These are phyloP conservation scores for Bradypodion pumilum DNA, from an alignment of 2,797 vertebrate species.

Conservation along the genomic window DNA sequence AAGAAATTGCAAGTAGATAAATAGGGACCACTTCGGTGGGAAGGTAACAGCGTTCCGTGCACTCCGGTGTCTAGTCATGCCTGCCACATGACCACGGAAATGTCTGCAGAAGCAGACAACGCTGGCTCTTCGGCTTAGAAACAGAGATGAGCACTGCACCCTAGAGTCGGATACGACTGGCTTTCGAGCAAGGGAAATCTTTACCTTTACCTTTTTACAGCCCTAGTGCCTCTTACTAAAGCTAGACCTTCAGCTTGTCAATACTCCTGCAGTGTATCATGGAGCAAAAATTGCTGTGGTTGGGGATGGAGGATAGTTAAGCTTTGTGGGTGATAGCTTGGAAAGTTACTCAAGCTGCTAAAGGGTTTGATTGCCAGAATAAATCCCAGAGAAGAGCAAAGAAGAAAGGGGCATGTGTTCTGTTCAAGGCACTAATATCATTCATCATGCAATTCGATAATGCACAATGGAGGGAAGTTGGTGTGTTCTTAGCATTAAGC, in stretches of 20 bases:
- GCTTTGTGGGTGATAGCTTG: not conserved
- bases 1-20: too few relatives aligned
- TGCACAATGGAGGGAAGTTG: not conserved
- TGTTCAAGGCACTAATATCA: not conserved
- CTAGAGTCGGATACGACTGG: too few relatives aligned
- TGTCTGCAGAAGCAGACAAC: too few relatives aligned
- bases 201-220: too few relatives aligned
- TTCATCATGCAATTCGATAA: constrained; percentile 1
- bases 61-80: too few relatives aligned
- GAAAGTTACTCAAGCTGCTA: constrained; percentile 25
- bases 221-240: constrained; percentile 46
- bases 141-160: too few relatives aligned
- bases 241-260: constrained; percentile 26
- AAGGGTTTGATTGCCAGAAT: not conserved
- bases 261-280: constrained; percentile 9
- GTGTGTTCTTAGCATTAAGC: not conserved
- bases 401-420: not conserved
- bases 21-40: too few relatives aligned
- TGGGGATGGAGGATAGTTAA: constrained; percentile 24
- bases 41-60: too few relatives aligned
- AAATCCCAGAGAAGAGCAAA: not conserved
- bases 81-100: too few relatives aligned
- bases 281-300: constrained; percentile 1
- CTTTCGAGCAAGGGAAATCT: too few relatives aligned
- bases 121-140: too few relatives aligned